Base-by-base conservation (phyloP, 92 coral and sea anemone species). In the Actinostola sp. region DNA sequence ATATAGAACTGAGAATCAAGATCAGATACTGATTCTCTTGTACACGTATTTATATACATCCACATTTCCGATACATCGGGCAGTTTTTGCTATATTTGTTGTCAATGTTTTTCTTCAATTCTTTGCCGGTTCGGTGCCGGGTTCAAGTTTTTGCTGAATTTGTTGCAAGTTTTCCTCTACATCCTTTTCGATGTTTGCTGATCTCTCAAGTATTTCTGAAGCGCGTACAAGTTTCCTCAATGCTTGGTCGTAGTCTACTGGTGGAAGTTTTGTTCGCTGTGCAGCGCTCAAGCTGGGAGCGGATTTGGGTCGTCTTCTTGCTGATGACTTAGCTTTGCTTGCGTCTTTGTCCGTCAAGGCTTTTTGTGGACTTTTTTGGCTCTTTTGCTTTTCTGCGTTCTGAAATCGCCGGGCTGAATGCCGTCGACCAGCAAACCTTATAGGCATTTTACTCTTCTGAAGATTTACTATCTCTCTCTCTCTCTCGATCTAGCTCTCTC, bases 181-280 rank as follows among this genome's bases (percentile, higher is more conserved):
- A 31, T 80, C 90, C 67, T 72, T 70, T 54, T 91, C 97, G 39
- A 91, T 68, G 52, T 57, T 64, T 8, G 87, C 77, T 0, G 89
- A 79, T 58, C 81, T 83, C 24, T 87, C 97, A 25, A 91, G 73
- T 8, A 87, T 73, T n/a, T 74, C 86, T 19, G 90, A 79, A 17
- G 89, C 87, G 27, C 77, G 68, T 5, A 61, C 35, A 25, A 91
- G 78, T 46, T 87, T 91, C 23, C 81, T 71, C 72, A 91, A 44
- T 0, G 84, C 92, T 29, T 80, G 81, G 33, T 91, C 97, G 36
- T 66, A 91, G 54, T 68, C 88, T 1, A 57, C 65, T 45, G 54
- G 59, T 15, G 77, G 66, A 1, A 60, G 67, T 23, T 71, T 58
- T 21, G 74, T 42, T n/a, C 74, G 62, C 8, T 48, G 74, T 8